Conservation (phyloP, 2,888 invertebrate species). For the Chromoteleia sp. region DNA sequence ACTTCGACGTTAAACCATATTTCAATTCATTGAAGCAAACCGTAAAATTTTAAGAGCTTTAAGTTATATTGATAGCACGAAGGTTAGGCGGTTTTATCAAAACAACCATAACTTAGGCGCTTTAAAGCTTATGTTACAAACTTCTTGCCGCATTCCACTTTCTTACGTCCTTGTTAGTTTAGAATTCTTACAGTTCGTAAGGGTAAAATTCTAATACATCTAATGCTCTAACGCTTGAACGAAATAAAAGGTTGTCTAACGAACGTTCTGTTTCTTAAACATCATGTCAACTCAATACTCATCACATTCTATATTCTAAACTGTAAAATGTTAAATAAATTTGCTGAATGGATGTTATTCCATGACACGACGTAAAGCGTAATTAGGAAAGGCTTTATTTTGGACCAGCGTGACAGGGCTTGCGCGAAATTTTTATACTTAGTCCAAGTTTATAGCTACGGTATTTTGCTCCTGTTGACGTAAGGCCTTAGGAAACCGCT, state of each 20-base stretch:
- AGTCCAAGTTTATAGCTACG: conserved; percentile 37
- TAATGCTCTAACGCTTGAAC: conserved; percentile 11
- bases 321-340: no score
- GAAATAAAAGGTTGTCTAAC: no score
- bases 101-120: conserved; percentile 52
- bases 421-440: conserved; percentile 1
- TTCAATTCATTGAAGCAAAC: conserved; percentile 24
- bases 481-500: conserved; percentile 50
- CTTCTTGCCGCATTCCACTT: conserved; percentile 38
- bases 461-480: conserved; percentile 23
- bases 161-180: conserved; percentile 50
- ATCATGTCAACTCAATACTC: no score
- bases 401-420: no score
- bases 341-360: no score
- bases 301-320: no score
- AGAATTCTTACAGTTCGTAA: conserved; percentile 52
- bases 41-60: conserved; percentile 30
- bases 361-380: no score
- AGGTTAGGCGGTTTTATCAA: conserved; percentile 57
- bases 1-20: conserved; percentile 1
- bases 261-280: no score
- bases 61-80: conserved; percentile 42
- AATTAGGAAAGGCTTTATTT: no score
- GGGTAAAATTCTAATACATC: conserved; percentile 36
- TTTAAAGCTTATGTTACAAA: conserved; percentile 61